These are phyloP conservation scores for Amphibalanus amphitrite DNA, from an alignment of 1,140 invertebrate genomes.

Conservation along the genomic window DNA sequence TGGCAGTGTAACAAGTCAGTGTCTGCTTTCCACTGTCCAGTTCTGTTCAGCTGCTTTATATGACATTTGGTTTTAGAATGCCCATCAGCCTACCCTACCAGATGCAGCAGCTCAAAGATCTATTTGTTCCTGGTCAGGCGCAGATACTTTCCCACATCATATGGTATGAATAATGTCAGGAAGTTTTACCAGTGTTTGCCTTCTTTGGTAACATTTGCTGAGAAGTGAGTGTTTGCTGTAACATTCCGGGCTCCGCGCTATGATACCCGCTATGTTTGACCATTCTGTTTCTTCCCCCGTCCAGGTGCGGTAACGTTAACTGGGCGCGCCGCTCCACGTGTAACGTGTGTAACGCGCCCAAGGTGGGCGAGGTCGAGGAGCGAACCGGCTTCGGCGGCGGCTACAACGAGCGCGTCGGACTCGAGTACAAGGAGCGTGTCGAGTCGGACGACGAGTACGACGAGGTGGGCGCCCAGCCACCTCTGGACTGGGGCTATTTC, in stretches of 20 bases:
- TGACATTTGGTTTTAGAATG: neutral
- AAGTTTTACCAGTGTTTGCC: too few species aligned
- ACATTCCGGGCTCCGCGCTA: too few species aligned
- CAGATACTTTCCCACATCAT: too few species aligned
- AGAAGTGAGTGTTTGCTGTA: too few species aligned
- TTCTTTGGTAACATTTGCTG: too few species aligned
- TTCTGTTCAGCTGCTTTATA: constrained; percentile 6
- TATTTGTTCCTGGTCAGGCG: neutral
- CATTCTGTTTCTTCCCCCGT: too few species aligned
- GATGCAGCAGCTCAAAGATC: neutral
- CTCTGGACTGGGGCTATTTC: too few species aligned
- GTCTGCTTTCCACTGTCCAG: constrained; percentile 7
- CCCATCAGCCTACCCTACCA: neutral
- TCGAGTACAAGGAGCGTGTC: constrained; percentile 77
- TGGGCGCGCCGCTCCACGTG: constrained; percentile 93
- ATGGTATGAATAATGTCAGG: too few species aligned
- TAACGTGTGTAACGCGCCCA: constrained; percentile 97
- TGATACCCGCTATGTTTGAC: too few species aligned
- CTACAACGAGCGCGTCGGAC: constrained; percentile 81
- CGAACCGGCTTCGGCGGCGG: constrained; percentile 35
- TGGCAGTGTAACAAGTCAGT: constrained; percentile 92
- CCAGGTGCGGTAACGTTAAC: constrained; percentile 94
- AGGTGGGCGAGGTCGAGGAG: constrained; percentile 76
- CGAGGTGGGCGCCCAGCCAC: constrained; percentile 30
- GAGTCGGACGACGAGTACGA: constrained; percentile 83